Conservation (phyloP, 2,888 invertebrate species). For the Cacoxenus indagator region DNA sequence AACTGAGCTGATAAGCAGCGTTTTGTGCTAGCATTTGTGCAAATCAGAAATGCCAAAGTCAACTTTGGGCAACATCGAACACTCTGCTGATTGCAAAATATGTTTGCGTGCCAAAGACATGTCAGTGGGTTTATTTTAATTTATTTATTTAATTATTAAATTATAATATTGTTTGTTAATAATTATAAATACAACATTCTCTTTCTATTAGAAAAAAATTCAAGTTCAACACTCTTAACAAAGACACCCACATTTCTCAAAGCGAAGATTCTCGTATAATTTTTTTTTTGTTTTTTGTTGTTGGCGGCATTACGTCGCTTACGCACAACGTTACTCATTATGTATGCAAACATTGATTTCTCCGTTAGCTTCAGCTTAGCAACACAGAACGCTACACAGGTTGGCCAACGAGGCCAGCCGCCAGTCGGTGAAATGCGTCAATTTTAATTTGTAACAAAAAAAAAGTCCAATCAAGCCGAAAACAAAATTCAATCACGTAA, state of each 20-base stretch:
- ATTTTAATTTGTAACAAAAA: background rate
- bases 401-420: background rate
- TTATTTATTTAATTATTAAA: background rate
- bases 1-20: background rate
- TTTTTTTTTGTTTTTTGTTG: too few relatives aligned
- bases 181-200: background rate
- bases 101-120: background rate
- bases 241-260: background rate
- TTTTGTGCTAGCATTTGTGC: background rate
- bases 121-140: too few relatives aligned
- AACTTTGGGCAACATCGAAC: background rate
- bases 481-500: conserved; percentile 55
- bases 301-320: background rate
- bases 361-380: conserved; percentile 38
- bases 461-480: background rate
- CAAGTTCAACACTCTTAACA: background rate
- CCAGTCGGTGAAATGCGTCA: conserved; percentile 38
- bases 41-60: background rate
- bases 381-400: background rate
- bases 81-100: too few relatives aligned
- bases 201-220: background rate
- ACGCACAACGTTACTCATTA: background rate
- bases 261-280: background rate
- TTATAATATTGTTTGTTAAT: background rate
- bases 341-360: conserved; percentile 12